phyloP scores from a whole-genome alignment of 2,113 vertebrate genomes.

The Crotalus viridis region DNA sequence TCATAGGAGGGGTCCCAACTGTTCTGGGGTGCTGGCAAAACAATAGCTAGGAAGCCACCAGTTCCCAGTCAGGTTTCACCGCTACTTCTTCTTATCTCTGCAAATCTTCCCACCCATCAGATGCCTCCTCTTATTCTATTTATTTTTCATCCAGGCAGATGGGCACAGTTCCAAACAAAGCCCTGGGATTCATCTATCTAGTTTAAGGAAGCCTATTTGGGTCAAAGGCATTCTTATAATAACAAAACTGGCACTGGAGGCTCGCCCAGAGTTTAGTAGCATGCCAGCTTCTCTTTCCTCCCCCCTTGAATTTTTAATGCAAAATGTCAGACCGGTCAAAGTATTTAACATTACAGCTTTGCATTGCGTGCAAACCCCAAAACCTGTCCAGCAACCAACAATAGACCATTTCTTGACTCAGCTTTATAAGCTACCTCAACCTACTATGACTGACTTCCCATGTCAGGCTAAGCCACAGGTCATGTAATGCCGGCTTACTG shows the following conservation, averaged over 20 bases:
- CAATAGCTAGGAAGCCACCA: not conserved
- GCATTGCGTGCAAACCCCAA: not conserved
- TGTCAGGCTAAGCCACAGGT: not conserved
- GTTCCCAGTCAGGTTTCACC: not conserved
- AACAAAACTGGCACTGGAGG: not conserved
- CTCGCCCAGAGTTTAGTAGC: not conserved
- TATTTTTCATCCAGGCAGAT: not conserved
- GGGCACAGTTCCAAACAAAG: not conserved
- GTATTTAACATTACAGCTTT: not conserved
- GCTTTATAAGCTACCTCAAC: not conserved
- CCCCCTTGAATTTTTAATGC: not conserved
- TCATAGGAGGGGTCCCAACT: not conserved
- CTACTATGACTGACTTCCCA: not conserved
- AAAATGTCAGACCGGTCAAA: not conserved
- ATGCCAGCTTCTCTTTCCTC: not conserved
- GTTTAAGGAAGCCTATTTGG: not conserved
- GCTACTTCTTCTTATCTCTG: not conserved
- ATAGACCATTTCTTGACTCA: not conserved
- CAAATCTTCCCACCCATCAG: not conserved
- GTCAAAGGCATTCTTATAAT: not conserved
- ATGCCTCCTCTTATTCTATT: not conserved
- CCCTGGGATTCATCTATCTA: not conserved
- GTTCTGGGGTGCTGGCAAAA: not conserved
- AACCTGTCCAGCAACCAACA: not conserved
- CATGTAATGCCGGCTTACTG: not conserved